These are phyloP conservation scores for Leptodactylus fuscus DNA, from an alignment of 2,113 vertebrate genomes.

Conservation along the genomic window DNA sequence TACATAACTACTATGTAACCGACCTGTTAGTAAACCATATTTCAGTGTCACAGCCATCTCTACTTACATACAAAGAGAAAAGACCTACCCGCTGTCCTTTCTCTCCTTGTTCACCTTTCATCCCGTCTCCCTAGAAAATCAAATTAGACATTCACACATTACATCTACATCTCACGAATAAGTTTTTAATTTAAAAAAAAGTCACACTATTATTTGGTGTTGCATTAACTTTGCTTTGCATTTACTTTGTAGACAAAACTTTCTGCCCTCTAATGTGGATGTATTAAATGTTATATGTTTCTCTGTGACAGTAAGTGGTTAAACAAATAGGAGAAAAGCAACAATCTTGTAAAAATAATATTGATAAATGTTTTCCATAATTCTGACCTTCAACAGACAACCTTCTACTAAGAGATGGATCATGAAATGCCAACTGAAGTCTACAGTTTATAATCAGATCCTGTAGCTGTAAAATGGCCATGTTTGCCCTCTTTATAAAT, in stretches of 20 bases:
- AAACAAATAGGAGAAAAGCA: neutral
- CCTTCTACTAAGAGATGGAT: neutral
- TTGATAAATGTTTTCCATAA: too few species aligned
- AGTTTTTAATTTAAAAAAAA: too few species aligned
- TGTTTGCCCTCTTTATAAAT: neutral
- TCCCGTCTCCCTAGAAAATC: constrained; percentile 81
- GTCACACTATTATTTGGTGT: too few species aligned
- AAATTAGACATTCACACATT: too few species aligned
- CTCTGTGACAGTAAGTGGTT: neutral
- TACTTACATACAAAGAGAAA: neutral
- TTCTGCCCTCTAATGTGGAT: neutral
- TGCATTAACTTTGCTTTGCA: too few species aligned
- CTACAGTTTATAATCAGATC: neutral
- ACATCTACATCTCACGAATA: too few species aligned
- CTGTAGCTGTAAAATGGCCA: neutral
- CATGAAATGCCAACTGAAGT: neutral
- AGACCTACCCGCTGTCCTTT: constrained; percentile 79
- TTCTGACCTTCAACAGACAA: neutral
- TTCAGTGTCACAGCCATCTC: neutral
- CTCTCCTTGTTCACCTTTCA: constrained; percentile 78
- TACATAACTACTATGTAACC: neutral
- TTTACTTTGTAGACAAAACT: neutral
- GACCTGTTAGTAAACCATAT: neutral
- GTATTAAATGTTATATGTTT: neutral
- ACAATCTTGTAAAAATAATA: too few species aligned